Base-by-base conservation (phyloP, 2,888 invertebrate genomes). In the Lissonota sp. region DNA sequence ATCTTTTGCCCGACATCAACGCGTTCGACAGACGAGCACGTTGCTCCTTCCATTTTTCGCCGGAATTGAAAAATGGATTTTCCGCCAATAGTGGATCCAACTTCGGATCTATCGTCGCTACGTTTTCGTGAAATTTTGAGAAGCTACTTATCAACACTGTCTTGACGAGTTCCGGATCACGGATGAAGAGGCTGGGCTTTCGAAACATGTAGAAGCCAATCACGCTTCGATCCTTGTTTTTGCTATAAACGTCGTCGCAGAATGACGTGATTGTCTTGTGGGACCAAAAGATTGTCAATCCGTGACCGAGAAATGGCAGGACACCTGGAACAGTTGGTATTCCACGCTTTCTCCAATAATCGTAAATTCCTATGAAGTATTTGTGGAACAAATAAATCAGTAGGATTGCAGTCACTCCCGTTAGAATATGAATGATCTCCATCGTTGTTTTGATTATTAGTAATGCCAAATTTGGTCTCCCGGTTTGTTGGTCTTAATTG, bases 91-190 rank as follows among this genome's bases (percentile, higher is more conserved):
- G 58, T 0, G 87, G 87, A 64, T 92, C 91, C 0, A 80, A 0
- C 0, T 85, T 26, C 1, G 83, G 62, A 14, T 85, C 71, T 0
- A 89, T 0, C 0, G 26, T 4, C 0, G 84, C 0, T 0, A 37
- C 70, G 46, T 90, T 91, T 0, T 83, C 67, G 0, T 86, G 77
- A 42, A 91, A 91, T 39, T 73, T 89, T 0, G 81, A 3, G 14
- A 90, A 91, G 46, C 87, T 86, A 0, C 83, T 88, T 7, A 86
- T 80, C 55, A 90, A 0, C 0, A 91, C 85, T 1, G 75, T 51
- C 60, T 91, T 90, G 0, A 89, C 80, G 0, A 91, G 7, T 39
- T 87, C 86, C 0, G 89, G 89, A 1, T 91, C 91, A 0, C 87
- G 82, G 0, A 90, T 3, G 6, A 90, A 16, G 0, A 90, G 67